These are phyloP conservation scores for Cottoperca gobio DNA, from an alignment of 2,797 vertebrate species.

Conservation along the genomic window DNA sequence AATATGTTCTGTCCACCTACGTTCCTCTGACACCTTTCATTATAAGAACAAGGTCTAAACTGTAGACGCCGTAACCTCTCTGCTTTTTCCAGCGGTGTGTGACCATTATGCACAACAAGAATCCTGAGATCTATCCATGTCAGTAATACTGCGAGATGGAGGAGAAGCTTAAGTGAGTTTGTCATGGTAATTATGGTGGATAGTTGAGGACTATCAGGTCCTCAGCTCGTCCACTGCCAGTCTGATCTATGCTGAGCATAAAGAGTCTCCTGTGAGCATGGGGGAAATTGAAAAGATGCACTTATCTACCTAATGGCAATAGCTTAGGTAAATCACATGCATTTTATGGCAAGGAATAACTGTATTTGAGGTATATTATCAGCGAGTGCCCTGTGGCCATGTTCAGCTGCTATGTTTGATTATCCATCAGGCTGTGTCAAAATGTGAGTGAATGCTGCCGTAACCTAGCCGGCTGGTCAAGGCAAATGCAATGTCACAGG, in stretches of 20 bases:
- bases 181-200: conserved; percentile 81
- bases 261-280: conserved; percentile 78
- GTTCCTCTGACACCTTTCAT: conserved; percentile 69
- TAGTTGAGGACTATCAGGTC: conserved; percentile 79
- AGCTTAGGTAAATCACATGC: conserved; percentile 74
- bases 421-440: conserved; percentile 58
- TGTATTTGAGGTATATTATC: conserved; percentile 62
- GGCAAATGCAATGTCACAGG: conserved; percentile 46
- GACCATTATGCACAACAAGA: conserved; percentile 68
- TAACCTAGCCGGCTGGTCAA: conserved; percentile 62
- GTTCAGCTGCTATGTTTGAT: conserved; percentile 64
- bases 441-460: conserved; percentile 46
- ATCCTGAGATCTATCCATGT: conserved; percentile 70
- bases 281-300: conserved; percentile 77
- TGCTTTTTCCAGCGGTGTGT: conserved; percentile 31
- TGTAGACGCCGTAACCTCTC: conserved; percentile 49
- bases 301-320: conserved; percentile 80
- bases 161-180: conserved; percentile 81
- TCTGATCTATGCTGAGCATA: conserved; percentile 72
- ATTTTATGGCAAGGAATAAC: conserved; percentile 69
- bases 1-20: conserved; percentile 62
- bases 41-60: conserved; percentile 58
- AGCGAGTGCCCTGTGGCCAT: conserved; percentile 47
- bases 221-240: conserved; percentile 62
- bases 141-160: conserved; percentile 73